A percentile compares a stretch with the other conserved stretches of the same genome.
Conservation (phyloP, 2,888 invertebrate species). For the Caradrina clavipalpis region DNA sequence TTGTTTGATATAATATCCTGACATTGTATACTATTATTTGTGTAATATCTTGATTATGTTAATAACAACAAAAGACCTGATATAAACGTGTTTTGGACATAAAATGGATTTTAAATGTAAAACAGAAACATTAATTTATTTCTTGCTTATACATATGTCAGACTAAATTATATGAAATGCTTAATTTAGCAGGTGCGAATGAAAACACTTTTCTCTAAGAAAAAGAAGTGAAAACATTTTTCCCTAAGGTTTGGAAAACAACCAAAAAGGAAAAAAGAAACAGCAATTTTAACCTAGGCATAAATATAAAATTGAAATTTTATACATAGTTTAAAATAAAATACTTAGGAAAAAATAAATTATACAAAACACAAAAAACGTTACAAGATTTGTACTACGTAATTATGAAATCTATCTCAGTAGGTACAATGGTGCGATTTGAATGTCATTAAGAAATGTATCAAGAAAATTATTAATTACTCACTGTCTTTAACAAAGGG, state of each 20-base stretch:
- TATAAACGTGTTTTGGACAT: slow-evolving; percentile 5
- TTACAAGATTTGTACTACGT: background rate
- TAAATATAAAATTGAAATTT: background rate
- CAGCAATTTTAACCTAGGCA: background rate
- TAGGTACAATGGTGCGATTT: background rate
- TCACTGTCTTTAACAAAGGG: slow-evolving; percentile 26
- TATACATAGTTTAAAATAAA: background rate
- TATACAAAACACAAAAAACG: background rate
- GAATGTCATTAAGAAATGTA: background rate
- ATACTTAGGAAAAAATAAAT: slow-evolving; percentile 1
- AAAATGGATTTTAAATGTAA: background rate
- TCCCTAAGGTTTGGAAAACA: no score
- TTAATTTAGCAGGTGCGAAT: background rate
- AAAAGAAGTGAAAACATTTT: no score
- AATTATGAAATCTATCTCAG: background rate
- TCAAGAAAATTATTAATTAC: slow-evolving; percentile 19
- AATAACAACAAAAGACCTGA: slow-evolving; percentile 8
- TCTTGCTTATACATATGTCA: no score
- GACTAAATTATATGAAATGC: background rate
- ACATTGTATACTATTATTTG: slow-evolving; percentile 4
- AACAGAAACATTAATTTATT: background rate
- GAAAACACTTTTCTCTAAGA: background rate
- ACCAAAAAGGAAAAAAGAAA: background rate
- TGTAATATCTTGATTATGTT: background rate
- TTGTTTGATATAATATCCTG: background rate